Conservation (phyloP, 2,888 invertebrate species). For the Sinodicranocentrus sp. region DNA sequence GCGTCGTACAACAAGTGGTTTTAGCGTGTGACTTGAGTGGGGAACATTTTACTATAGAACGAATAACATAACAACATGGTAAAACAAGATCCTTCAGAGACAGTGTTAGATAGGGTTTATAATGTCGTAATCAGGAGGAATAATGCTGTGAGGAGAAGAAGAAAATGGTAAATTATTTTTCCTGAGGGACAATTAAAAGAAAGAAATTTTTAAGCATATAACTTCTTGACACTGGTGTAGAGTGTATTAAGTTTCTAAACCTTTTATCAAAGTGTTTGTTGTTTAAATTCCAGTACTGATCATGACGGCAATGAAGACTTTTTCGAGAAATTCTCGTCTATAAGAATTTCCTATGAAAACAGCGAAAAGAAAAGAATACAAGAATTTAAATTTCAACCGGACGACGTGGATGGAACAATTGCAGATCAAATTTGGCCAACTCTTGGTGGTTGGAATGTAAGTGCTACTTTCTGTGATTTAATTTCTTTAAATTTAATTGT, state of each 20-base stretch:
- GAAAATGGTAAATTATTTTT: conserved; percentile 29
- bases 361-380: conserved; percentile 74
- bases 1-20: too few relatives aligned
- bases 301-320: conserved; percentile 74
- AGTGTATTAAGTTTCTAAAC: too few relatives aligned
- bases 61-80: too few relatives aligned
- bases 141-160: conserved; percentile 26
- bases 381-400: conserved; percentile 73
- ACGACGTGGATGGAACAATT: conserved; percentile 69
- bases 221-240: too few relatives aligned
- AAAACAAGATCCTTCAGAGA: too few relatives aligned
- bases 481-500: too few relatives aligned
- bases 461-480: too few relatives aligned
- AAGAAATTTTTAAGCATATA: too few relatives aligned
- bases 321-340: conserved; percentile 76
- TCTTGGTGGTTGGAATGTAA: conserved; percentile 76
- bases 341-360: conserved; percentile 74
- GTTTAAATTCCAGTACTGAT: conserved; percentile 58
- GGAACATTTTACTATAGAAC: too few relatives aligned
- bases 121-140: background rate
- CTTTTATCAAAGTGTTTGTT: background rate
- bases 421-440: conserved; percentile 76
- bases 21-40: too few relatives aligned
- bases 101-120: background rate
- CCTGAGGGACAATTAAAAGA: too few relatives aligned